Conservation (phyloP, 2,888 invertebrate genomes). For the Fragum fragum region DNA sequence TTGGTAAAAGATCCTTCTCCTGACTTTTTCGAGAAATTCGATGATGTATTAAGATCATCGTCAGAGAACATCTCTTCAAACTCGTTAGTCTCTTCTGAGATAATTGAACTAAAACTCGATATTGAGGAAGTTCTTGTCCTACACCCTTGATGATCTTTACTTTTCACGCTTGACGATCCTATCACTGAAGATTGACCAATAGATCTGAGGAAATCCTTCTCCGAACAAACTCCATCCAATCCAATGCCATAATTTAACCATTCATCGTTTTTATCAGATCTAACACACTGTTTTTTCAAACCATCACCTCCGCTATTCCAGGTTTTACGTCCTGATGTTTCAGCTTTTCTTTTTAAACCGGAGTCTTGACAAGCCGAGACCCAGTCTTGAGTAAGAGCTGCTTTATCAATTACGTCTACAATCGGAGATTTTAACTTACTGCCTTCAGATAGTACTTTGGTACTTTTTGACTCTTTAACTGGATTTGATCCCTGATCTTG, state of each 20-base stretch:
- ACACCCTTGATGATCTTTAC: conserved; percentile 21
- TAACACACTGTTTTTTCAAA: neutral
- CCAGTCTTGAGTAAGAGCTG: conserved; percentile 56
- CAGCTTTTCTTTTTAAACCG: conserved; percentile 22
- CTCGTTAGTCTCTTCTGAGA: conserved; percentile 59
- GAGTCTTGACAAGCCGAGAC: conserved; percentile 37
- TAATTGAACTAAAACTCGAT: conserved; percentile 45
- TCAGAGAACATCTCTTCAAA: conserved; percentile 60
- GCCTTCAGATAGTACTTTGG: neutral
- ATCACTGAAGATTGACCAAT: conserved; percentile 6
- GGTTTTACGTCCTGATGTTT: neutral
- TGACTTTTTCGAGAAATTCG: conserved; percentile 48
- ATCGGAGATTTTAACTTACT: neutral
- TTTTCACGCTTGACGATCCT: conserved; percentile 7
- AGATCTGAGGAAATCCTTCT: conserved; percentile 4
- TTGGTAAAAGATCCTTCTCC: conserved; percentile 16
- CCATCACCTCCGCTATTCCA: conserved; percentile 20
- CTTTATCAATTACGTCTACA: conserved; percentile 40
- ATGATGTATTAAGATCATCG: conserved; percentile 47
- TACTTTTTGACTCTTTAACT: neutral
- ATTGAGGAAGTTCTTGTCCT: conserved; percentile 26
- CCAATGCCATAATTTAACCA: neutral
- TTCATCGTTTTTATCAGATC: neutral
- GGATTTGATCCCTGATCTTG: neutral
- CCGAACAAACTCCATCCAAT: conserved; percentile 19